A percentile compares a stretch with the other conserved stretches of the same genome.
Conservation (phyloP, 2,888 invertebrate species). For the Acronicta psi region DNA sequence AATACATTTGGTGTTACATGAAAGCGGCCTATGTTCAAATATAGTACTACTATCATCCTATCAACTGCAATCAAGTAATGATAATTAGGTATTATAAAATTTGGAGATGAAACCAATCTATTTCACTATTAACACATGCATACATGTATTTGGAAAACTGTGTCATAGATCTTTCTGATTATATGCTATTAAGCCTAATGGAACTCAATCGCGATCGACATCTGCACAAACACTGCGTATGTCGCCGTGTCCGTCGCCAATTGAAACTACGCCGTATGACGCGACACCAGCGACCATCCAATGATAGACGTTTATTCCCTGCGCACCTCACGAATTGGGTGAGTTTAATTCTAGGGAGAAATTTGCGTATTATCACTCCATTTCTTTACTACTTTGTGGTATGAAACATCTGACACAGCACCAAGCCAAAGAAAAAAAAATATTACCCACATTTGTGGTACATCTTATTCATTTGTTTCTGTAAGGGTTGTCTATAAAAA, state of each 20-base stretch:
- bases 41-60: constrained; percentile 7
- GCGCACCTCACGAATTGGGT: constrained; percentile 52
- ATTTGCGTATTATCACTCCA: constrained; percentile 62
- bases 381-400: constrained; percentile 33
- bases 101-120: constrained; percentile 32
- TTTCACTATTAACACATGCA: constrained; percentile 43
- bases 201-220: constrained; percentile 51
- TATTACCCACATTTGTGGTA: no score
- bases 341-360: constrained; percentile 46
- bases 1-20: constrained; percentile 12
- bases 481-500: no score
- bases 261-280: constrained; percentile 48
- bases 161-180: constrained; percentile 49
- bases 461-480: no score
- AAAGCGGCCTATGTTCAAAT: constrained; percentile 20
- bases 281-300: constrained; percentile 43
- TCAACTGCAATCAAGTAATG: constrained; percentile 11
- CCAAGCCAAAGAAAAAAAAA: not conserved
- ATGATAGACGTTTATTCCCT: constrained; percentile 51
- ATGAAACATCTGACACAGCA: not conserved
- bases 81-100: constrained; percentile 32
- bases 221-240: constrained; percentile 51
- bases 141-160: constrained; percentile 48
- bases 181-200: constrained; percentile 52
- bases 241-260: constrained; percentile 46